Percentiles rank a stretch among this genome's conserved stretches.
Evolutionary conservation across 2,888 invertebrate species (phyloP).

Genomic region (Cataglyphis albicans): DNA sequence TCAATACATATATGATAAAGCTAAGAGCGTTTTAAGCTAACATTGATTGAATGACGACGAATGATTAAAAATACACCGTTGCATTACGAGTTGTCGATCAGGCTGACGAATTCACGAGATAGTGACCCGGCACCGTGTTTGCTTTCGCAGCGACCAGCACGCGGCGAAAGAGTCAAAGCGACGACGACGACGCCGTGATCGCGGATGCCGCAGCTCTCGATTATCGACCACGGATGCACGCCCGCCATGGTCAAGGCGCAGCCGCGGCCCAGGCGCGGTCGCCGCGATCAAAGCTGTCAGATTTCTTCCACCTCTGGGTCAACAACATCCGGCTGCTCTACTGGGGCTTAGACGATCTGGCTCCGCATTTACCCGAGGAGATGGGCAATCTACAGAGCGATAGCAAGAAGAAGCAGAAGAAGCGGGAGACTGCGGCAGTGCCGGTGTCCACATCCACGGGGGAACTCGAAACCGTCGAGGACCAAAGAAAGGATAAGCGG

Average conservation of each 20-base stretch:
- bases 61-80: background rate
- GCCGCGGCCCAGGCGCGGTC: slow-evolving; percentile 70
- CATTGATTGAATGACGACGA: background rate
- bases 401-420: slow-evolving; percentile 79
- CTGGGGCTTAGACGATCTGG: slow-evolving; percentile 57
- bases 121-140: background rate
- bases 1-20: background rate
- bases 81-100: background rate
- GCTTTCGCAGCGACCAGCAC: slow-evolving; percentile 19
- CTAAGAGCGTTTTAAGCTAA: background rate
- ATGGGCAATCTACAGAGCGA: slow-evolving; percentile 86
- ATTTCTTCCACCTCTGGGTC: slow-evolving; percentile 77
- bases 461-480: slow-evolving; percentile 33
- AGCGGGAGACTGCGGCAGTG: slow-evolving; percentile 66
- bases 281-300: slow-evolving; percentile 75
- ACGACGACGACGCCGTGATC: slow-evolving; percentile 45
- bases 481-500: slow-evolving; percentile 42
- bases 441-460: slow-evolving; percentile 5
- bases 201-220: slow-evolving; percentile 39
- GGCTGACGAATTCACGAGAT: background rate
- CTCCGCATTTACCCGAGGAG: slow-evolving; percentile 40
- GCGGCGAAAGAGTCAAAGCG: slow-evolving; percentile 9
- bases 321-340: slow-evolving; percentile 75
- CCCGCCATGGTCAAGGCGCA: slow-evolving; percentile 74
- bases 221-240: slow-evolving; percentile 55